These are phyloP conservation scores for Echiichthys vipera DNA, from an alignment of 2,797 vertebrate species.

Conservation along the genomic window DNA sequence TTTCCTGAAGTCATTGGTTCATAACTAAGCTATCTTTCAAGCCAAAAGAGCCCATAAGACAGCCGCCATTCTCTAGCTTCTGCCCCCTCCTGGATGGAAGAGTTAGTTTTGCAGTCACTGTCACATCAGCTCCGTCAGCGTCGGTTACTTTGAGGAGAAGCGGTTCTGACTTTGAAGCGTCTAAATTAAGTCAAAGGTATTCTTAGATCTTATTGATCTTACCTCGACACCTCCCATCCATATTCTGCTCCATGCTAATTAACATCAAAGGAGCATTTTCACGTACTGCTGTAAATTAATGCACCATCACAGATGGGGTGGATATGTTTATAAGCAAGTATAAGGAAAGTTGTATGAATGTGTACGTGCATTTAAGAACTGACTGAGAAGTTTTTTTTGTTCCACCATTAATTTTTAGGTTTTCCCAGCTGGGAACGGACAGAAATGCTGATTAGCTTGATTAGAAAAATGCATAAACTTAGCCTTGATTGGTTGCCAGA, in stretches of 20 bases:
- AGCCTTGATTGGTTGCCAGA: conserved; percentile 57
- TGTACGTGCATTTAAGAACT: not conserved
- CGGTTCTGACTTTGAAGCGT: conserved; percentile 15
- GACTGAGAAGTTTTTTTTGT: conserved; percentile 5
- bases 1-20: conserved; percentile 46
- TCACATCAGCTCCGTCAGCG: conserved; percentile 1
- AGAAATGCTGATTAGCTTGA: conserved; percentile 62
- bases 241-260: conserved; percentile 46
- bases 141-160: not conserved
- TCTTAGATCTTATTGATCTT: conserved; percentile 51
- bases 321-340: not conserved
- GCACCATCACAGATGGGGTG: conserved; percentile 22
- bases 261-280: conserved; percentile 47
- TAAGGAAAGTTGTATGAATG: not conserved
- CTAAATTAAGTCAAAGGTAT: conserved; percentile 32
- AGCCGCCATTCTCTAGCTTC: conserved; percentile 3
- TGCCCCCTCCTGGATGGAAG: not conserved
- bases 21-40: conserved; percentile 28
- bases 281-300: conserved; percentile 12
- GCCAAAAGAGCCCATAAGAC: conserved; percentile 6
- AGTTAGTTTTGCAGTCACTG: not conserved
- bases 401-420: conserved; percentile 32
- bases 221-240: conserved; percentile 29
- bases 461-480: conserved; percentile 58
- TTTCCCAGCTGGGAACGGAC: conserved; percentile 50